A percentile compares a stretch with the other conserved stretches of the same genome.
phyloP scores from a whole-genome alignment of 2,888 invertebrate species.

The Salpingus planirostris region DNA sequence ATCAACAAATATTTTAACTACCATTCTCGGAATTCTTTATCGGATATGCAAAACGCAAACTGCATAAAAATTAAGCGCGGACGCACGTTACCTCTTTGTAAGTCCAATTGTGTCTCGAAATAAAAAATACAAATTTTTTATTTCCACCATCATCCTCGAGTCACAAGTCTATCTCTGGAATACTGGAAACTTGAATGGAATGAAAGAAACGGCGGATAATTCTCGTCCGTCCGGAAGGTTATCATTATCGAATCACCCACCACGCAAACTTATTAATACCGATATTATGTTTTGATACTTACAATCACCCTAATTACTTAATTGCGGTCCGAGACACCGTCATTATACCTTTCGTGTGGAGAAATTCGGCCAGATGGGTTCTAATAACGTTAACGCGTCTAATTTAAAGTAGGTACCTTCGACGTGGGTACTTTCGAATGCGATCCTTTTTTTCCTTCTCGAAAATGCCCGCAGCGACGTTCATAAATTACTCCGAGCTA shows the following conservation, averaged over 20 bases:
- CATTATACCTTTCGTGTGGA: conserved; percentile 13
- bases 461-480: no score
- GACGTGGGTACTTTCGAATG: no score
- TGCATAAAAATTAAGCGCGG: conserved; percentile 29
- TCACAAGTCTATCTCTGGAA: no score
- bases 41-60: conserved; percentile 33
- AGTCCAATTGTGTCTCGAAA: no score
- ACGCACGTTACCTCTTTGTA: conserved; percentile 26
- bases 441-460: no score
- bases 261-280: conserved; percentile 15
- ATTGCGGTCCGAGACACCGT: conserved; percentile 13
- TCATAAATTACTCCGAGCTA: no score
- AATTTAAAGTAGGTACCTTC: conserved; percentile 2
- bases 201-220: conserved; percentile 7
- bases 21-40: conserved; percentile 30
- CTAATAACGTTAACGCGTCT: no score
- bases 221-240: conserved; percentile 7
- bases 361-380: conserved; percentile 11
- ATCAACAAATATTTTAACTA: conserved; percentile 21
- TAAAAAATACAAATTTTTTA: no score
- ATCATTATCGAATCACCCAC: conserved; percentile 14
- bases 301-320: conserved; percentile 17
- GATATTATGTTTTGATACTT: conserved; percentile 15
- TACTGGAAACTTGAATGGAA: no score
- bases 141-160: no score